A percentile compares a stretch with the other conserved stretches of the same genome.
Conservation (phyloP, 2,113 vertebrate genomes). For the Gobio gobio region DNA sequence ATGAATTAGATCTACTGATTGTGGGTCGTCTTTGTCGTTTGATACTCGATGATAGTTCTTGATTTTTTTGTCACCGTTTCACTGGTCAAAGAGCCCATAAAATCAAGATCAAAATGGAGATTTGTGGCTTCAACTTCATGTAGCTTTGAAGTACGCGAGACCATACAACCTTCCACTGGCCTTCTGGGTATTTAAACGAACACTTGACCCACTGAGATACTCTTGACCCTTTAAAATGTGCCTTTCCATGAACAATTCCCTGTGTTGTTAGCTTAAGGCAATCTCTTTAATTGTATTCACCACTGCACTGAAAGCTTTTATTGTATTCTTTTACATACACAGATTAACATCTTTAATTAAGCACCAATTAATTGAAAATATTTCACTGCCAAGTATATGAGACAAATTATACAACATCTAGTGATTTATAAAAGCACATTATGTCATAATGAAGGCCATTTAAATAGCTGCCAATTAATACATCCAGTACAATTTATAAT, state of each 20-base stretch:
- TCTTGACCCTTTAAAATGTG: background rate
- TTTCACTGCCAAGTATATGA: background rate
- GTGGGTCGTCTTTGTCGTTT: conserved; percentile 2
- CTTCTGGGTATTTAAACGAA: background rate
- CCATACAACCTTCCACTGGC: background rate
- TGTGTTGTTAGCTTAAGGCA: background rate
- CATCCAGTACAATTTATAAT: background rate
- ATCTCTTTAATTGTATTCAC: background rate
- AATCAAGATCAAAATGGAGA: background rate
- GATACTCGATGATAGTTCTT: background rate
- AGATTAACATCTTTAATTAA: conserved; percentile 36
- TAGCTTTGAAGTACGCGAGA: background rate
- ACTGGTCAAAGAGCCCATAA: background rate
- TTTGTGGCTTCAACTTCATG: background rate
- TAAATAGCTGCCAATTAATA: background rate
- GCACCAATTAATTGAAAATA: background rate
- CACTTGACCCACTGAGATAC: background rate
- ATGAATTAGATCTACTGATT: background rate
- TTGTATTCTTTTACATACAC: background rate
- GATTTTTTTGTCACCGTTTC: background rate
- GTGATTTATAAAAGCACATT: background rate
- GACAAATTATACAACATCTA: background rate
- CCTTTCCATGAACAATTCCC: background rate
- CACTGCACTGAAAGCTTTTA: background rate
- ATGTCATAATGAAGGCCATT: background rate